Conservation (phyloP, 2,888 invertebrate species). For the Frankliniella intonsa region DNA sequence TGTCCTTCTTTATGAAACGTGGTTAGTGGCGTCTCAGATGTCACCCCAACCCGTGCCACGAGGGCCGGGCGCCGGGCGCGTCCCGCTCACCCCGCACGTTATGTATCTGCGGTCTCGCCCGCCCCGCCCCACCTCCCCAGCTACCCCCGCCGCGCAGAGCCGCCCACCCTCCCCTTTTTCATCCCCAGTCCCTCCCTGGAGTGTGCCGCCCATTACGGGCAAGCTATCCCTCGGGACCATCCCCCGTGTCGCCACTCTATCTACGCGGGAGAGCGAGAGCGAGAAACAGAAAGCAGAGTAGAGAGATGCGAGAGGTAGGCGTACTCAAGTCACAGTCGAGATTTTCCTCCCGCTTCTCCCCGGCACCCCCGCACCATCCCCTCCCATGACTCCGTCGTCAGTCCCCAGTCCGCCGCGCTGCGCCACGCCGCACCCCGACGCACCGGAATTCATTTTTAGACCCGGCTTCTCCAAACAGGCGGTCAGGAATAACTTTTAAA, state of each 20-base stretch:
- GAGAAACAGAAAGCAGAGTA: not conserved
- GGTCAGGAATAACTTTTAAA: conserved; percentile 23
- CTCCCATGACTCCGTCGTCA: not conserved
- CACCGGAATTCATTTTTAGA: conserved; percentile 25
- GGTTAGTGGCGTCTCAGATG: conserved; percentile 10
- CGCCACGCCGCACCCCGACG: not conserved
- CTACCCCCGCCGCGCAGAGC: not conserved
- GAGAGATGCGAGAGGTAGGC: not conserved
- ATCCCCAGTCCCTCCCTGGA: not conserved
- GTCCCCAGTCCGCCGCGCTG: not conserved
- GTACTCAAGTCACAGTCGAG: no score
- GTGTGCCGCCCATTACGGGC: conserved; percentile 14
- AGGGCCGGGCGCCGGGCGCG: not conserved
- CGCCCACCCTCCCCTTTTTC: not conserved
- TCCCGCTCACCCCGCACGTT: not conserved
- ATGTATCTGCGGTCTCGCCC: conserved; percentile 10
- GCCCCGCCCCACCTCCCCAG: not conserved
- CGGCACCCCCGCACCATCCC: not conserved
- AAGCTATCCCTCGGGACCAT: conserved; percentile 18
- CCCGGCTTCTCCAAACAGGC: conserved; percentile 19
- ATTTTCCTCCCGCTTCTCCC: no score
- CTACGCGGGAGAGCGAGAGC: not conserved
- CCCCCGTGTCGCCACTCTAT: not conserved
- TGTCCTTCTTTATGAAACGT: not conserved
- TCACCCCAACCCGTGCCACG: not conserved